Evolutionary conservation across 2,113 vertebrate genomes (phyloP), one percentile per base, ranked within the genome.

Genomic region (Sapajus apella): DNA sequence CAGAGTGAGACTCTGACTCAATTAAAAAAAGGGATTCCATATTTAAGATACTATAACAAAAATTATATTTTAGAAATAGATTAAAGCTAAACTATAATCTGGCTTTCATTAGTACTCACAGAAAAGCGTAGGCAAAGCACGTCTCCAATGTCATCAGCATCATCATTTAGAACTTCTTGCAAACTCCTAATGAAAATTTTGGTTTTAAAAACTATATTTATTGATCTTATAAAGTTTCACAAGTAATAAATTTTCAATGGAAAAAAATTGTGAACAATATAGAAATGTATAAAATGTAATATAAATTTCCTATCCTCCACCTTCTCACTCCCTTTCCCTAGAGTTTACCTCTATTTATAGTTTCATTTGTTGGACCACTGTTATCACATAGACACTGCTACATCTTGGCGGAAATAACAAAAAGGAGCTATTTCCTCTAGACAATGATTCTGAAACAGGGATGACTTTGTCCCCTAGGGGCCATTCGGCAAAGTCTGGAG

Each of bases 151-250:
- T 98, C 98, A 47, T 98, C 96, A 73, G 58, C 81, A 82, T 97
- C 97, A 90, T 98, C 97, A 82, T 99, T 98, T 91, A 99, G 94
- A 83, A 99, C 81, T 88, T 70, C 81, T 88, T 98, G 98, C 94
- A 98, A 97, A 93, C 35, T 97, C 95, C 99, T 99, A 91, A 20
- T 97, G 97, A 96, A 97, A 93, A 96, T 61, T 61, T 90, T 50
- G 9, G 10, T 92, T 96, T 89, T 58, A 97, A 94, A 85, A 88
- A 17, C 88, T 82, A 30, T n/a, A 95, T 84, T 73, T 90, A 45
- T 82, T 87, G 37, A 79, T 75, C 40, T 66, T 64, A 50, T 20
- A 79, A 50, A 50, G 45, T 86, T 85, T 90, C 27, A 82, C 72
- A 95, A 96, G 8, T 79, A 90, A 96, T 58, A 86, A 70, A 66